Base-by-base conservation (phyloP, 2,113 vertebrate genomes). In the Aptenodytes forsteri region DNA sequence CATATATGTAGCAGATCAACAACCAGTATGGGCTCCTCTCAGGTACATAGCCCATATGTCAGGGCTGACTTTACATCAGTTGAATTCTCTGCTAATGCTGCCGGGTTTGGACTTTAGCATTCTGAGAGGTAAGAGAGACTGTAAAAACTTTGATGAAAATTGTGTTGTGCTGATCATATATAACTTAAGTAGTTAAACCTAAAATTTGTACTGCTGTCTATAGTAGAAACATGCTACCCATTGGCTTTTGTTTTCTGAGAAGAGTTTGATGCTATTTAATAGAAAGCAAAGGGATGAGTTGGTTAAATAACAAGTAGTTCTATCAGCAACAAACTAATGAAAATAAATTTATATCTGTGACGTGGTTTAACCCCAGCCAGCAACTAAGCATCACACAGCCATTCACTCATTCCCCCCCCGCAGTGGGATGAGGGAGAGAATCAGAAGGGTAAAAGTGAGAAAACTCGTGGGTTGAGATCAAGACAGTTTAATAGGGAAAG, bases 1-100 rank as follows among this genome's bases (percentile, higher is more conserved):
- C 17, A 27, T 62, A 8, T 23, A 11, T 21, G 13, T 59, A 84
- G n/a, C 12, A 88, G 19, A 38, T 36, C n/a, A 80, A 54, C 30
- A 79, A n/a, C 4, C 8, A 52, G 22, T 23, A 29, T 9, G 1
- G 6, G 8, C 8, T 62, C 3, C 9, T 70, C 14, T 46, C 30
- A 36, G 6, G 44, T 42, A 20, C 1, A 0, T 4, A 18, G 9
- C 9, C 25, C 7, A 5, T n/a, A 14, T 1, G 1, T 50, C 20
- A 29, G 8, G 38, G 22, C 6, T 62, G 23, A 76, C 30, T 72
- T 69, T 67, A 11, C 18, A n/a, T 17, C 29, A 23, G 5, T 3
- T 62, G 18, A 50, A 70, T 71, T 67, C 11, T 56, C 56, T 64
- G 4, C 11, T 46, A n/a, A 25, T 22, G 17, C 15, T 69, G 16